A percentile compares a stretch with the other conserved stretches of the same genome.
These are phyloP conservation scores for Lamproptera curius DNA, from an alignment of 2,888 invertebrate species.

Conservation along the genomic window DNA sequence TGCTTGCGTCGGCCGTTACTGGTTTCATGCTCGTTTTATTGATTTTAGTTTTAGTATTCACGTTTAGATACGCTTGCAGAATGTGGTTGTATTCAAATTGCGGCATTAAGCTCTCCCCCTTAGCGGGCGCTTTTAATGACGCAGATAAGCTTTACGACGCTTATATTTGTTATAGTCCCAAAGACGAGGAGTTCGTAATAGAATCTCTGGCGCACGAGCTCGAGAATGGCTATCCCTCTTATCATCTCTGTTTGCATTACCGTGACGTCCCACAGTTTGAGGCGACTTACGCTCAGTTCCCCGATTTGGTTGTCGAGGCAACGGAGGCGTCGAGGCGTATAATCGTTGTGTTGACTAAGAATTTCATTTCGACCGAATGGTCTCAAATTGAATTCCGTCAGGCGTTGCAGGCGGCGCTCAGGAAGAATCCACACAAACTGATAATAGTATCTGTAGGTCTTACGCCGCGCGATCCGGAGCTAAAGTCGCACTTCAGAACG, in stretches of 20 bases:
- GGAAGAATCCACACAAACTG: conserved; percentile 90
- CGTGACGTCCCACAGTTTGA: conserved; percentile 88
- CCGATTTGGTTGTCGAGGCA: conserved; percentile 89
- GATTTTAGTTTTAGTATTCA: conserved; percentile 87
- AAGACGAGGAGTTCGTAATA: conserved; percentile 93
- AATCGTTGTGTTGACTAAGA: conserved; percentile 91
- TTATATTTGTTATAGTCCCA: conserved; percentile 94
- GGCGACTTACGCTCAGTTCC: conserved; percentile 82
- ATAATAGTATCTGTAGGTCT: conserved; percentile 90
- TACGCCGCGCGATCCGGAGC: conserved; percentile 90
- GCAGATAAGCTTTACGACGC: conserved; percentile 94
- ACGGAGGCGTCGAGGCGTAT: conserved; percentile 92
- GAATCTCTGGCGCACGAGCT: conserved; percentile 91
- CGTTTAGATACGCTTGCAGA: conserved; percentile 91
- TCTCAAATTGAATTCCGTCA: conserved; percentile 93
- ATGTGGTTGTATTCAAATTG: conserved; percentile 94
- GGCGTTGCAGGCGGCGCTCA: conserved; percentile 91
- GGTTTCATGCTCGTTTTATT: conserved; percentile 87
- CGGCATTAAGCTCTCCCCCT: conserved; percentile 88
- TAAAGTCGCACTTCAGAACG: conserved; percentile 92
- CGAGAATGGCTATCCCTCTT: conserved; percentile 88
- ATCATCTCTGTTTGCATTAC: conserved; percentile 92
- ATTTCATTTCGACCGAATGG: conserved; percentile 96
- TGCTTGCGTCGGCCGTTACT: conserved; percentile 87
- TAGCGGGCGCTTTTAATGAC: conserved; percentile 84